Conservation (phyloP, 2,888 invertebrate genomes). For the Scaptomyza cyrtandrae region DNA sequence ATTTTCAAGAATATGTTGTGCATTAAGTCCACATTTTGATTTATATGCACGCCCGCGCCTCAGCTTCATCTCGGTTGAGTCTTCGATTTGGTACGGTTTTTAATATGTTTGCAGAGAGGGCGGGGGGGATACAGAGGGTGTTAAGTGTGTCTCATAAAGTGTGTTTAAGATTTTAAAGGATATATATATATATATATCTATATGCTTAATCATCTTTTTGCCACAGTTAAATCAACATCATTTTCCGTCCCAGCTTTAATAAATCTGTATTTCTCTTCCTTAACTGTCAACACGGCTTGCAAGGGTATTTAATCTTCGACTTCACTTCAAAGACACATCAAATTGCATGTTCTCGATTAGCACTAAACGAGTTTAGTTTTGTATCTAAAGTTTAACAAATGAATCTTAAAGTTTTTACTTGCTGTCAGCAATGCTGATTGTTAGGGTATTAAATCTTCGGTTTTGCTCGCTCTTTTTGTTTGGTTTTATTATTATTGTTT, state of each 20-base stretch:
- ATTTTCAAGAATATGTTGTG: conserved; percentile 16
- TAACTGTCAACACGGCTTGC: too few relatives aligned
- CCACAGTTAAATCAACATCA: too few relatives aligned
- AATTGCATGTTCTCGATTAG: too few relatives aligned
- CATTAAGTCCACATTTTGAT: conserved; percentile 82
- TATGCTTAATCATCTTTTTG: too few relatives aligned
- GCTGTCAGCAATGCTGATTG: neutral
- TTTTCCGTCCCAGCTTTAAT: too few relatives aligned
- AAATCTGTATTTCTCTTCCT: too few relatives aligned
- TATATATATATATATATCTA: too few relatives aligned
- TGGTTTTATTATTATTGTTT: conserved; percentile 31
- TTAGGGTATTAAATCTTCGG: neutral
- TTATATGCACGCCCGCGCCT: conserved; percentile 82
- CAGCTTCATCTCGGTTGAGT: conserved; percentile 54
- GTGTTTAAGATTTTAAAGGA: neutral
- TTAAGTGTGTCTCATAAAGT: neutral
- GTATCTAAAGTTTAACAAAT: too few relatives aligned
- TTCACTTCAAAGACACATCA: too few relatives aligned
- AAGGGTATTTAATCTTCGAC: too few relatives aligned
- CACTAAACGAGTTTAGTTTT: too few relatives aligned
- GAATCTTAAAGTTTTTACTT: too few relatives aligned
- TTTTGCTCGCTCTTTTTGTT: neutral
- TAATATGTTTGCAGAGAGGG: neutral
- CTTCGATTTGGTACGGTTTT: conserved; percentile 44
- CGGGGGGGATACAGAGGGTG: neutral